Conservation (phyloP, 2,888 invertebrate genomes). For the Amphipyra berbera region DNA sequence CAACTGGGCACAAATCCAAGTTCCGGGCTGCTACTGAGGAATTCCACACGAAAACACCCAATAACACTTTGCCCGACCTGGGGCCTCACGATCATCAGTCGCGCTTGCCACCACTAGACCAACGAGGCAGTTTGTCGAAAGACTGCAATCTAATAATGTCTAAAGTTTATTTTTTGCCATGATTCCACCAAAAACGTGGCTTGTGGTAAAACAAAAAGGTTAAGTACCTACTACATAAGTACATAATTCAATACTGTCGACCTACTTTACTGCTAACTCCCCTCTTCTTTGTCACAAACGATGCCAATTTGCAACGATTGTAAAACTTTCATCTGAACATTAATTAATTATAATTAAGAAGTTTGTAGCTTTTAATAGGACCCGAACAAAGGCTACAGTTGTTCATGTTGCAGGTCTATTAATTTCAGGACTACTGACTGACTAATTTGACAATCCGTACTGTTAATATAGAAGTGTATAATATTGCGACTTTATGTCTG, state of each 20-base stretch:
- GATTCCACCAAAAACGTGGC: neutral
- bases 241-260: conserved; percentile 30
- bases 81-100: too few species aligned
- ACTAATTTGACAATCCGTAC: conserved; percentile 5
- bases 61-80: too few species aligned
- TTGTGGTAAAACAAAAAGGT: conserved; percentile 18
- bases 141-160: too few species aligned
- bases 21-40: too few species aligned
- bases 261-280: conserved; percentile 28
- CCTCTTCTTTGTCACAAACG: conserved; percentile 38
- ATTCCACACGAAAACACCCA: too few species aligned
- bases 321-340: conserved; percentile 50
- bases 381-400: conserved; percentile 1
- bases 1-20: too few species aligned
- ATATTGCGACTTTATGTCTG: too few species aligned
- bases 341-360: conserved; percentile 49
- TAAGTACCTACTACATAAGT: conserved; percentile 11
- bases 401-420: neutral
- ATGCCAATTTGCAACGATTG: conserved; percentile 40
- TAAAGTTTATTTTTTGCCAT: neutral
- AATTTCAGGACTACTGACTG: conserved; percentile 4
- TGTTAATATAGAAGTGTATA: neutral
- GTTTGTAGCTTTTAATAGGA: conserved; percentile 19
- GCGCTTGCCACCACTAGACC: too few species aligned
- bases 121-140: too few species aligned